Evolutionary conservation across 2,797 vertebrate species (phyloP).

Genomic region (Euthynnus affinis): DNA sequence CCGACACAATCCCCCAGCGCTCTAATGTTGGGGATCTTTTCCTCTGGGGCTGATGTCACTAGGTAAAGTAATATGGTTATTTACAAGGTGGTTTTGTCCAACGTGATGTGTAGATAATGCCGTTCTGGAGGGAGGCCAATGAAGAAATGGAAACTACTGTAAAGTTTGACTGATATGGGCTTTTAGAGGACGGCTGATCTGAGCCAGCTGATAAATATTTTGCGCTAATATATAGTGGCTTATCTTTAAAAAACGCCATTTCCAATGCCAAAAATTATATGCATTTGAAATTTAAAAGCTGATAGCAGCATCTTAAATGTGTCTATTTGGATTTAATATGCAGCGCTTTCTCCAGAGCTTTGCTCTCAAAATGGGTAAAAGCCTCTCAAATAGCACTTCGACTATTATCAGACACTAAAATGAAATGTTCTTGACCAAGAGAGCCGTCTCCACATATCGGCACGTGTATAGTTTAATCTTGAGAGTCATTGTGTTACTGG

Average conservation of each 20-base stretch:
- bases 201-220: constrained; percentile 35
- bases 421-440: constrained; percentile 5
- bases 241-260: constrained; percentile 29
- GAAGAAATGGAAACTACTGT: constrained; percentile 60
- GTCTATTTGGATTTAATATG: not conserved
- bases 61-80: constrained; percentile 77
- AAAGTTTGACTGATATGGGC: constrained; percentile 40
- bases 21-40: constrained; percentile 65
- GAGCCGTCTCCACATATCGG: constrained; percentile 1
- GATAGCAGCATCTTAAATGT: constrained; percentile 2
- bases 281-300: constrained; percentile 4
- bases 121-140: constrained; percentile 58
- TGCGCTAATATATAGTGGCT: constrained; percentile 4
- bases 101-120: constrained; percentile 60
- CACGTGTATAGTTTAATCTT: not conserved
- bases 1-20: constrained; percentile 63
- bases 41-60: constrained; percentile 64
- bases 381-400: constrained; percentile 1
- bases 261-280: not conserved
- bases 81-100: constrained; percentile 66
- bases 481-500: constrained; percentile 17
- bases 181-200: constrained; percentile 42
- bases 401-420: not conserved
- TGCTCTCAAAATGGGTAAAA: not conserved
- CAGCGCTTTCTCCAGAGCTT: not conserved